phyloP scores from a whole-genome alignment of 2,888 invertebrate genomes.

The Leptinotarsa haldemani region DNA sequence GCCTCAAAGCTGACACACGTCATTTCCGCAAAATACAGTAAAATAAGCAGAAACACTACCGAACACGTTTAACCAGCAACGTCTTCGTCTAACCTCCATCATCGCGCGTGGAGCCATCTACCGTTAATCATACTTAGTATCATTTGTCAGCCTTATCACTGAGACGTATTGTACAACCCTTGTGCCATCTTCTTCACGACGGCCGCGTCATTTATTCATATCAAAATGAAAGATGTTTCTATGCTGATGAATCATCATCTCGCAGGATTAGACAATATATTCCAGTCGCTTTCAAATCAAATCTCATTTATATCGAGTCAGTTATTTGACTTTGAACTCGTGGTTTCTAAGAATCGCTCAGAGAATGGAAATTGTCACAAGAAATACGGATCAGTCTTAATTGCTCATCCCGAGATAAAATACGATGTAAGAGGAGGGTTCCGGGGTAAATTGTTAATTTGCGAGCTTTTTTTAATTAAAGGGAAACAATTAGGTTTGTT shows the following conservation, averaged over 20 bases:
- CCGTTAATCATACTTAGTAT: conserved; percentile 55
- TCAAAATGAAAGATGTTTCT: conserved; percentile 40
- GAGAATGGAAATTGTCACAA: conserved; percentile 13
- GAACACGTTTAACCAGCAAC: conserved; percentile 19
- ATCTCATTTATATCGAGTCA: conserved; percentile 36
- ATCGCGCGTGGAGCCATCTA: conserved; percentile 35
- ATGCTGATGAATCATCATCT: conserved; percentile 42
- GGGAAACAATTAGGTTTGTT: conserved; percentile 31
- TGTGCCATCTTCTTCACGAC: conserved; percentile 46
- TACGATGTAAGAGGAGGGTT: conserved; percentile 13
- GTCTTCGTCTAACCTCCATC: conserved; percentile 31
- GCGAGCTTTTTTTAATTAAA: conserved; percentile 42
- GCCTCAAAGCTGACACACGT: conserved; percentile 37
- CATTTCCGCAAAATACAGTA: conserved; percentile 33
- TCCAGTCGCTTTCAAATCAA: conserved; percentile 41
- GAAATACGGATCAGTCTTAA: conserved; percentile 22
- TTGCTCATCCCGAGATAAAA: conserved; percentile 21
- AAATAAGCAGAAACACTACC: conserved; percentile 39
- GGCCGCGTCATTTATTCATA: conserved; percentile 47
- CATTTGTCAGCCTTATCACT: conserved; percentile 58
- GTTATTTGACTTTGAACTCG: conserved; percentile 32
- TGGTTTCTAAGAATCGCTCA: conserved; percentile 33
- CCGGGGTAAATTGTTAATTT: conserved; percentile 33
- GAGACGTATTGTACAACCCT: conserved; percentile 46
- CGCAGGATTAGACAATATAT: conserved; percentile 42